Evolutionary conservation across 2,797 vertebrate species (phyloP).

Genomic region (Ammospiza maritima): DNA sequence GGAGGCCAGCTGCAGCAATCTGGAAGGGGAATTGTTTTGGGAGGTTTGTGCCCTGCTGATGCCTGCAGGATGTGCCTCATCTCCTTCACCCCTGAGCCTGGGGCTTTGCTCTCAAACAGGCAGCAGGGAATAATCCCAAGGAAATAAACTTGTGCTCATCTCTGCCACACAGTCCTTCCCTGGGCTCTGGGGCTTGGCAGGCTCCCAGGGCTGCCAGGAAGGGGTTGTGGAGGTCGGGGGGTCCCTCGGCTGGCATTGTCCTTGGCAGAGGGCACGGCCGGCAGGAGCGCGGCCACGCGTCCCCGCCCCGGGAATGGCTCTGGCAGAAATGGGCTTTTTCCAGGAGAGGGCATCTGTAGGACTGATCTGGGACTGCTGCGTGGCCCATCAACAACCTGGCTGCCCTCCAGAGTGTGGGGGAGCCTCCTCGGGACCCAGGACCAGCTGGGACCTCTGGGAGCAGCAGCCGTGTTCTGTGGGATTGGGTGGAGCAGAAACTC

Average conservation of each 20-base stretch:
- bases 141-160: neutral
- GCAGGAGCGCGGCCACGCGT: neutral
- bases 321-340: neutral
- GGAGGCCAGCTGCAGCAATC: neutral
- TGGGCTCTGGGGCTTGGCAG: fast-evolving
- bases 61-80: neutral
- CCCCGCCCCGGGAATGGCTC: neutral
- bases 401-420: neutral
- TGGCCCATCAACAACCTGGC: neutral
- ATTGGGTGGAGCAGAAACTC: fast-evolving
- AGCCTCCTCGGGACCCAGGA: neutral
- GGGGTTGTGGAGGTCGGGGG: neutral
- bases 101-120: neutral
- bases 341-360: neutral
- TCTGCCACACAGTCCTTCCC: neutral
- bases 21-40: neutral
- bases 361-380: neutral
- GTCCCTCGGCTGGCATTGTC: neutral
- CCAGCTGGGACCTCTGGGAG: neutral
- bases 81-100: neutral
- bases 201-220: neutral
- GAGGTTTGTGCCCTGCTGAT: neutral
- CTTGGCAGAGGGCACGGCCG: slow-evolving; percentile 21
- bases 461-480: fast-evolving
- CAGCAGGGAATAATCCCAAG: neutral